phyloP scores from a whole-genome alignment of 1,140 invertebrate species.

The Zaprionus lachaisei region DNA sequence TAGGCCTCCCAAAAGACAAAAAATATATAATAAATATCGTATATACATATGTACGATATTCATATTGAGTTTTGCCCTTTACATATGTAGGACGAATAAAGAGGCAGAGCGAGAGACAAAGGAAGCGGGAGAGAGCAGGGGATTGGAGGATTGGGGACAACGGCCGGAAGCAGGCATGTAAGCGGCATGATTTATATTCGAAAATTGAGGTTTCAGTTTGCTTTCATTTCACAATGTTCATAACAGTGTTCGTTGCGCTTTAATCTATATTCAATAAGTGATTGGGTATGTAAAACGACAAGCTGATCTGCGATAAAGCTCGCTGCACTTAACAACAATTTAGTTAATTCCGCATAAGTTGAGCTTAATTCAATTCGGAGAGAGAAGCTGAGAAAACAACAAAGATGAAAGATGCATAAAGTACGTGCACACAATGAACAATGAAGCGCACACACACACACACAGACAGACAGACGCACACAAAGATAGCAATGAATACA shows the following conservation, averaged over 20 bases:
- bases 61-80: constrained; percentile 35
- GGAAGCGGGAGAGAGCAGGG: constrained; percentile 8
- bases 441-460: constrained; percentile 24
- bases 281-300: background rate
- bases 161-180: constrained; percentile 64
- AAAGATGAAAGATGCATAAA: constrained; percentile 52
- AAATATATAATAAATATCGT: constrained; percentile 20
- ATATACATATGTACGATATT: constrained; percentile 29
- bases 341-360: constrained; percentile 59
- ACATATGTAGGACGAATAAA: background rate
- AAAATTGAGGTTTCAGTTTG: constrained; percentile 62
- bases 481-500: constrained; percentile 51
- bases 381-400: constrained; percentile 37
- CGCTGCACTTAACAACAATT: constrained; percentile 52
- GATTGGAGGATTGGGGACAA: constrained; percentile 41
- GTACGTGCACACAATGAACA: constrained; percentile 65
- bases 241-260: constrained; percentile 31
- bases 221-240: constrained; percentile 29
- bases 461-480: constrained; percentile 12
- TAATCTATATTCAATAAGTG: constrained; percentile 52
- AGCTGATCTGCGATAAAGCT: constrained; percentile 14
- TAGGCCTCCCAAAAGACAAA: constrained; percentile 54
- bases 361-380: constrained; percentile 43
- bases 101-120: constrained; percentile 1
- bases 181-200: constrained; percentile 73